These are phyloP conservation scores for Capromys pilorides DNA, from an alignment of 2,797 vertebrate species.

Conservation along the genomic window DNA sequence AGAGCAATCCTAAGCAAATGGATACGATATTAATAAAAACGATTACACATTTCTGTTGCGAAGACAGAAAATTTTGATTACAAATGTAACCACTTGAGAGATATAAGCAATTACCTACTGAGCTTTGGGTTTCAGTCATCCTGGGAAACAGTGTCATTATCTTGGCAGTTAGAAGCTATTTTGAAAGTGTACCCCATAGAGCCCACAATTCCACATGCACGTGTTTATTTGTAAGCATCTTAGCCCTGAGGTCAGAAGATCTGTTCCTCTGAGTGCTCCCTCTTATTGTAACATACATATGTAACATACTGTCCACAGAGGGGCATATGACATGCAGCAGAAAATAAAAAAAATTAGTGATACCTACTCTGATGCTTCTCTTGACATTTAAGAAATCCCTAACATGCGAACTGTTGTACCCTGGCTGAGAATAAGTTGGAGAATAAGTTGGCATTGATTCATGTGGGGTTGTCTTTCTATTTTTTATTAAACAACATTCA, in stretches of 20 bases:
- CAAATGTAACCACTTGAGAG: conserved; percentile 50
- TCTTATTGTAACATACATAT: not conserved
- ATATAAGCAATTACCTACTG: conserved; percentile 48
- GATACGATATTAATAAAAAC: conserved; percentile 46
- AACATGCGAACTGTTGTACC: not conserved
- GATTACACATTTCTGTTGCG: conserved; percentile 21
- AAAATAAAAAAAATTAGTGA: not conserved
- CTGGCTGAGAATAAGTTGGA: conserved; percentile 44
- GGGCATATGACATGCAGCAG: not conserved
- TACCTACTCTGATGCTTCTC: not conserved
- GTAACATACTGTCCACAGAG: too few relatives aligned
- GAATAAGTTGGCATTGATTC: conserved; percentile 54
- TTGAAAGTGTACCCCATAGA: not conserved
- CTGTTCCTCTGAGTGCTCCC: not conserved
- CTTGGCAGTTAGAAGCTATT: conserved; percentile 42
- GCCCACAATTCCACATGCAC: not conserved
- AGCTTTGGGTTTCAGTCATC: conserved; percentile 49
- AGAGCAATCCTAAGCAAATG: conserved; percentile 39
- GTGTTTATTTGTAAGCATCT: not conserved
- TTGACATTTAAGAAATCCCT: not conserved
- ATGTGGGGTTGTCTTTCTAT: not conserved
- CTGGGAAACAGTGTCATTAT: conserved; percentile 18
- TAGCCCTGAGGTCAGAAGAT: not conserved
- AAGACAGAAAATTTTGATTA: conserved; percentile 28
- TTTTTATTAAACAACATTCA: conserved; percentile 43